Evolutionary conservation across 2,113 vertebrate species (phyloP), one percentile per base, ranked within the genome.

Genomic region (Spea multiplicata): DNA sequence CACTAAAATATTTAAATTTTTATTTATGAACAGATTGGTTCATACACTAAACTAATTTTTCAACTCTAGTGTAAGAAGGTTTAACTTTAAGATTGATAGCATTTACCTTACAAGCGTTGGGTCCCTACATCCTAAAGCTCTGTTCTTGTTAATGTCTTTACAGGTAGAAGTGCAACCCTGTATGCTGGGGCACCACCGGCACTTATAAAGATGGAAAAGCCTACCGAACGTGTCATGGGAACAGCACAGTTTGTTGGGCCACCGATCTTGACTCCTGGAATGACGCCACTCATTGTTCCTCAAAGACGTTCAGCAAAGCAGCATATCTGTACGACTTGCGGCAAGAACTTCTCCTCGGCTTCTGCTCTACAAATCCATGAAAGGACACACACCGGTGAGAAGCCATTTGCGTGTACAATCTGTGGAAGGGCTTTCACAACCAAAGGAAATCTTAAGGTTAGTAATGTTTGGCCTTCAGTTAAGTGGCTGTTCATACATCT

Each of bases 361-460:
- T 98, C 97, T 0, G 97, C 97, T 14, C 89, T 99, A 72, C 97
- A 99, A 92, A 99, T 98, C 73, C 97, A 99, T 0, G 96, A 99
- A 82, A 93, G 97, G 45, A 99, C 97, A 1, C 97, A 99, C 75
- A 98, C 97, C 0, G 97, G 97, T 3, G 97, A 99, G 89, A 99
- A 99, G 87, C 97, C 97, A 0, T 99, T 98, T 17, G 96, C 91
- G 44, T 99, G 97, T 83, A 95, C 92, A 82, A 92, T 98, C 71
- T 99, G 97, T 59, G 95, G 95, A 70, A 90, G 96, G 71, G 97
- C 97, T 5, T 99, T 99, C 52, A 98, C 97, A 78, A 99, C 97
- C 0, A 99, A 99, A 73, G 97, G 97, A 82, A 99, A 99, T 84
- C 88, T 99, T 8, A 99, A 99, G 94, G 97, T 97, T 85, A 76